These are phyloP conservation scores for Silurus lanzhouensis DNA, from an alignment of 2,797 vertebrate species.

Conservation along the genomic window DNA sequence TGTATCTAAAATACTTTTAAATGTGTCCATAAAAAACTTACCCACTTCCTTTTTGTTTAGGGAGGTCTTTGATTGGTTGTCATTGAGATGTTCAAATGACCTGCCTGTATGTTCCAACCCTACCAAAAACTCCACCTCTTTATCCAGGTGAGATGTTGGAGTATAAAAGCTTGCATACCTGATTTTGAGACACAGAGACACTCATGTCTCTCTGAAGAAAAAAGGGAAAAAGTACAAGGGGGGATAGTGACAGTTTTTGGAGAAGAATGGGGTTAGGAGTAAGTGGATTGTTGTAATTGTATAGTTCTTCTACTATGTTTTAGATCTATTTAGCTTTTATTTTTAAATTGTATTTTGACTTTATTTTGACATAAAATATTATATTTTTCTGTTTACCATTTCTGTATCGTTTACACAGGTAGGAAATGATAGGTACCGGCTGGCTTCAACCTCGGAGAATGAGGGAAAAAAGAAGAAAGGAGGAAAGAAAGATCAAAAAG, in stretches of 20 bases:
- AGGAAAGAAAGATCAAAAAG: constrained; percentile 68
- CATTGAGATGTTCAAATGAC: constrained; percentile 45
- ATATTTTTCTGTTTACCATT: neutral
- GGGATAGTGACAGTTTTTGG: constrained; percentile 36
- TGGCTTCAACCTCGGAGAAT: constrained; percentile 87
- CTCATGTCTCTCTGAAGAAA: constrained; percentile 61
- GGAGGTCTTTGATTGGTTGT: constrained; percentile 39
- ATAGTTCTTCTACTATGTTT: neutral
- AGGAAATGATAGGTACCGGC: constrained; percentile 92
- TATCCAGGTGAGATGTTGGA: constrained; percentile 61
- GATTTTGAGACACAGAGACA: constrained; percentile 65
- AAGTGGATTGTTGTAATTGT: constrained; percentile 61
- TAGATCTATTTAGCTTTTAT: neutral
- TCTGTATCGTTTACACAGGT: constrained; percentile 69
- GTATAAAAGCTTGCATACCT: constrained; percentile 71
- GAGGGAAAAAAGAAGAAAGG: constrained; percentile 71
- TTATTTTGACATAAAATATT: neutral
- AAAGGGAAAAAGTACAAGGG: constrained; percentile 50
- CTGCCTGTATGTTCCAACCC: constrained; percentile 25
- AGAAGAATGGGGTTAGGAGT: constrained; percentile 79
- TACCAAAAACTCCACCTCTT: constrained; percentile 59
- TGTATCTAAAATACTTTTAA: constrained; percentile 45
- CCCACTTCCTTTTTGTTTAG: constrained; percentile 27
- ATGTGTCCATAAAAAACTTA: constrained; percentile 39
- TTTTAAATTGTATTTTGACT: neutral